Evolutionary conservation across 2,888 invertebrate genomes (phyloP).

Genomic region (Meandrusa payeni): DNA sequence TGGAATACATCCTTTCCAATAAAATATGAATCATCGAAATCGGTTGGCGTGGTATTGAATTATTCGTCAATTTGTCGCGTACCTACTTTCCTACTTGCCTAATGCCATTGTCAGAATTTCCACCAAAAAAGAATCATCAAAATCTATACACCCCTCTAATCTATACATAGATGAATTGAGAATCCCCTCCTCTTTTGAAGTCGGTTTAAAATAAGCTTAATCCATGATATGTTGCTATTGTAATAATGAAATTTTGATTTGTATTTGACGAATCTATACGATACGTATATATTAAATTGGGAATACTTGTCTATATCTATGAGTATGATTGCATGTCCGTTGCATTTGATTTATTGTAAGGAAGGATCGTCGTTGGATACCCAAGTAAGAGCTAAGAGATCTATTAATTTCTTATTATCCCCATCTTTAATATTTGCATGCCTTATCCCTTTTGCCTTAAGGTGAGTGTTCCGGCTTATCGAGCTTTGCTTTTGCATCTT

Average conservation of each 20-base stretch:
- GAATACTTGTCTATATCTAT: constrained; percentile 51
- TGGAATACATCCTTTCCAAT: too few relatives aligned
- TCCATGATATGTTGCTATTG: constrained; percentile 68
- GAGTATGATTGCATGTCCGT: constrained; percentile 56
- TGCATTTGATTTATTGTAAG: constrained; percentile 52
- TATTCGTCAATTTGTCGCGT: too few relatives aligned
- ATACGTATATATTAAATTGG: constrained; percentile 33
- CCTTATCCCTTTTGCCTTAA: constrained; percentile 36
- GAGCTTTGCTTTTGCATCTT: constrained; percentile 64
- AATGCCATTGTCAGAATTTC: too few relatives aligned
- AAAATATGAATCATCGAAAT: too few relatives aligned
- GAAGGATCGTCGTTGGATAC: constrained; percentile 78
- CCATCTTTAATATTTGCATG: constrained; percentile 60
- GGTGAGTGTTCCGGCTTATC: constrained; percentile 58
- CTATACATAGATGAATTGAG: too few relatives aligned
- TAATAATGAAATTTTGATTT: constrained; percentile 57
- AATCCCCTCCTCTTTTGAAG: too few relatives aligned
- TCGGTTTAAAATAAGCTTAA: constrained; percentile 71
- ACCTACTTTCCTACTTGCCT: too few relatives aligned
- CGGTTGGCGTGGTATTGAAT: too few relatives aligned
- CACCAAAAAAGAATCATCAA: too few relatives aligned
- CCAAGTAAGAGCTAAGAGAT: constrained; percentile 72
- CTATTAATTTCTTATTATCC: constrained; percentile 50
- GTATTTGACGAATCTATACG: constrained; percentile 47
- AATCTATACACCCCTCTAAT: too few relatives aligned